Conservation (phyloP, 2,797 vertebrate species). For the Ptychobarbus kaznakovi region DNA sequence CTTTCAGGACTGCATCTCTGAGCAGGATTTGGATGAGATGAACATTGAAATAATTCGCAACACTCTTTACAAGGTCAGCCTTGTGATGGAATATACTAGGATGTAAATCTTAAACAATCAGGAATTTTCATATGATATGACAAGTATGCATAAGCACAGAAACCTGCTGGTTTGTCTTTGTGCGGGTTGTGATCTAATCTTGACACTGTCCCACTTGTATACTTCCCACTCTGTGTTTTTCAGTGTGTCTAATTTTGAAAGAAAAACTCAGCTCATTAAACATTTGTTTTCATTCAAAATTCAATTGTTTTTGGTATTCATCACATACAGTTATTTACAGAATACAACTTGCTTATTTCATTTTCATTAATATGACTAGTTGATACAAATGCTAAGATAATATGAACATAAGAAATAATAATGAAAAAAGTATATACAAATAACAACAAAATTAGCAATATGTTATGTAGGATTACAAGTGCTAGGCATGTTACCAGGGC, state of each 20-base stretch:
- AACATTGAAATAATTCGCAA: constrained; percentile 99
- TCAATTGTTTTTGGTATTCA: not conserved
- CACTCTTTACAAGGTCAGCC: constrained; percentile 93
- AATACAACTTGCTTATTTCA: not conserved
- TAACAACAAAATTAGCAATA: not conserved
- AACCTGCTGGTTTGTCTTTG: not conserved
- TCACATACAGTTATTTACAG: not conserved
- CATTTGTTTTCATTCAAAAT: too few species aligned
- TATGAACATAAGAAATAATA: not conserved
- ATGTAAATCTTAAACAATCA: not conserved
- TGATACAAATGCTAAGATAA: not conserved
- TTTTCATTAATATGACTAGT: not conserved
- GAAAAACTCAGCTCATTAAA: too few species aligned
- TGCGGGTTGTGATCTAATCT: not conserved
- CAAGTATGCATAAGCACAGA: not conserved
- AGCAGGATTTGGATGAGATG: constrained; percentile 99
- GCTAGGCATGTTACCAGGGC: not conserved
- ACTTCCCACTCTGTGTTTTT: too few species aligned
- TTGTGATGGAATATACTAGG: not conserved
- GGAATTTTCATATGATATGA: not conserved
- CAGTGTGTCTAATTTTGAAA: too few species aligned
- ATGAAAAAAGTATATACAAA: not conserved
- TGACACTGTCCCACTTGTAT: too few species aligned
- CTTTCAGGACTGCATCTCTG: constrained; percentile 99
- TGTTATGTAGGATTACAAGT: not conserved